Evolutionary conservation across 2,888 invertebrate species (phyloP).

Genomic region (Loripinus fragilis): DNA sequence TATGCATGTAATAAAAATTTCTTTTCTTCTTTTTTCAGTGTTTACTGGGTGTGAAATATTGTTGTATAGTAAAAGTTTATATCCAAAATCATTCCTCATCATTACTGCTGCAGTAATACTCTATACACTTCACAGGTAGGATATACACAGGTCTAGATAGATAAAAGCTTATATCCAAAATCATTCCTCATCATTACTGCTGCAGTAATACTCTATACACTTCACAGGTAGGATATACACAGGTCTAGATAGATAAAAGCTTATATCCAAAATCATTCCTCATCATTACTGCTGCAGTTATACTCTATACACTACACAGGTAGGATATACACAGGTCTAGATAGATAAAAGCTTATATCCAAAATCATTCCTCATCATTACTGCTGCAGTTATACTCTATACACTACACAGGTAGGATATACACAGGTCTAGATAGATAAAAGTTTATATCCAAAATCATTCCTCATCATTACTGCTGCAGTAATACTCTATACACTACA

Average conservation of each 20-base stretch:
- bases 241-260: no score
- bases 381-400: conserved; percentile 67
- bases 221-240: conserved; percentile 64
- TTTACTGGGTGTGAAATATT: conserved; percentile 72
- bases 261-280: no score
- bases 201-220: conserved; percentile 66
- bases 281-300: no score
- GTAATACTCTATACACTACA: conserved; percentile 71
- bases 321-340: no score
- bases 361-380: conserved; percentile 67
- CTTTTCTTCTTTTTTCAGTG: conserved; percentile 62
- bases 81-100: conserved; percentile 67
- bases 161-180: conserved; percentile 68
- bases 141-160: no score
- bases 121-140: conserved; percentile 73
- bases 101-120: conserved; percentile 65
- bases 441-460: conserved; percentile 66
- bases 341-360: no score
- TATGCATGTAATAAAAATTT: no score
- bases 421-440: no score
- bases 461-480: conserved; percentile 67
- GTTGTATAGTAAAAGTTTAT: conserved; percentile 68
- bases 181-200: conserved; percentile 69
- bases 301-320: no score
- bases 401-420: conserved; percentile 68